phyloP scores from a whole-genome alignment of 2,888 invertebrate genomes.

The Shargacucullia verbasci region DNA sequence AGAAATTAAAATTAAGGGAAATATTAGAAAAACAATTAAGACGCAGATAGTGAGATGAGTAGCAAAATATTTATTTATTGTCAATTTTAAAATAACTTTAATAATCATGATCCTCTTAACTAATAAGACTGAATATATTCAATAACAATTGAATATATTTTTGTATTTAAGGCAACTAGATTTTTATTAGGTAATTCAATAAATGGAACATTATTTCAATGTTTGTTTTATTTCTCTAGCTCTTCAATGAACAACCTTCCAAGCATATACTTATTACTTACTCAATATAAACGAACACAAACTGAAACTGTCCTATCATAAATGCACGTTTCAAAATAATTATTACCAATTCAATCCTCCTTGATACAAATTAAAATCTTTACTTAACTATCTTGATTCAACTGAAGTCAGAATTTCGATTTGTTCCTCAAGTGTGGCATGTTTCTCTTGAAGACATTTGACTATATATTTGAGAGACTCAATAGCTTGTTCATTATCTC shows the following conservation, averaged over 20 bases:
- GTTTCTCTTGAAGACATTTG: slow-evolving; percentile 83
- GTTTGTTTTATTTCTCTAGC: slow-evolving; percentile 17
- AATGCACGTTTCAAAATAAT: neutral
- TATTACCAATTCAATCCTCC: neutral
- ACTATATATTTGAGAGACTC: slow-evolving; percentile 81
- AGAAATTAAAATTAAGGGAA: slow-evolving; percentile 79
- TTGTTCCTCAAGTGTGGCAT: slow-evolving; percentile 83
- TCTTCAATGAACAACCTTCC: neutral
- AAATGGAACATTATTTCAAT: slow-evolving; percentile 21
- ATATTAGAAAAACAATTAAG: slow-evolving; percentile 80
- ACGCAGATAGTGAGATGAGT: slow-evolving; percentile 61
- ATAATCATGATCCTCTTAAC: slow-evolving; percentile 38
- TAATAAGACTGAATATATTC: slow-evolving; percentile 56
- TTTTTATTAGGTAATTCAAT: slow-evolving; percentile 20
- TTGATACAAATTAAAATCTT: slow-evolving; percentile 3
- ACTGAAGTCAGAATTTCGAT: slow-evolving; percentile 83
- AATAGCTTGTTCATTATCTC: slow-evolving; percentile 73
- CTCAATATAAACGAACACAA: neutral
- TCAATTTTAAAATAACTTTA: slow-evolving; percentile 29
- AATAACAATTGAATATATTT: slow-evolving; percentile 31
- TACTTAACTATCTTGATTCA: slow-evolving; percentile 72
- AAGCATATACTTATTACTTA: neutral
- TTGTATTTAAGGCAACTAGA: slow-evolving; percentile 15
- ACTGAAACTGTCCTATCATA: neutral
- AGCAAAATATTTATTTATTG: slow-evolving; percentile 42